A percentile compares a stretch with the other conserved stretches of the same genome.
phyloP scores from a whole-genome alignment of 2,113 vertebrate genomes.

The Condylura cristata region DNA sequence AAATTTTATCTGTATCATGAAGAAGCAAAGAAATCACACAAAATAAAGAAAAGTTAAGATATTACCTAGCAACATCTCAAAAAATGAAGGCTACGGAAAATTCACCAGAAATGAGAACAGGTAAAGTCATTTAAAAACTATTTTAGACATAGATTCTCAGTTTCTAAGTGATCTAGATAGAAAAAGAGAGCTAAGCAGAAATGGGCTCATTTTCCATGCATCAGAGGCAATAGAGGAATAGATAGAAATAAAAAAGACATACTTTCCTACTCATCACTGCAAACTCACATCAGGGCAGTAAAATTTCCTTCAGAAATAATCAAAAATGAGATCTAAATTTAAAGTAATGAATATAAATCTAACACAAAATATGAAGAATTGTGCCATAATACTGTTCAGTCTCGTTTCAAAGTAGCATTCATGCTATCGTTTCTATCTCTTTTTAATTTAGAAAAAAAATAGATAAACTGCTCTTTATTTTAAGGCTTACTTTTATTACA shows the following conservation, averaged over 20 bases:
- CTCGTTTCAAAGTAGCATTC: not conserved
- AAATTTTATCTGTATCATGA: not conserved
- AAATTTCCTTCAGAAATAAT: conserved; percentile 47
- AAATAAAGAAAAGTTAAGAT: conserved; percentile 25
- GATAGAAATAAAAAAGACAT: conserved; percentile 52
- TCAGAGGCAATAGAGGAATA: conserved; percentile 41
- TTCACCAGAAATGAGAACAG: conserved; percentile 55
- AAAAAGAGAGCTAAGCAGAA: conserved; percentile 58
- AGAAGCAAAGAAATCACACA: not conserved
- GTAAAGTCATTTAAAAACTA: conserved; percentile 62
- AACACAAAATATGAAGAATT: not conserved
- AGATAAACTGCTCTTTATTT: not conserved
- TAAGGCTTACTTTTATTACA: not conserved
- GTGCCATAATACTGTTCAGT: not conserved
- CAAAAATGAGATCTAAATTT: conserved; percentile 22
- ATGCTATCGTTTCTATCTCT: not conserved
- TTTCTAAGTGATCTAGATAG: conserved; percentile 56
- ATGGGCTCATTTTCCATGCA: conserved; percentile 65
- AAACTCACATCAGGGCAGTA: not conserved
- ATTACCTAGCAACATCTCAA: conserved; percentile 39
- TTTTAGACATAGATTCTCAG: conserved; percentile 59
- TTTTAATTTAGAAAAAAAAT: not conserved
- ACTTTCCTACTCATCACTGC: conserved; percentile 32
- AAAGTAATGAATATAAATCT: conserved; percentile 33
- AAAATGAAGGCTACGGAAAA: conserved; percentile 40